Evolutionary conservation across 2,888 invertebrate species (phyloP).

Genomic region (Noctua fimbriata): DNA sequence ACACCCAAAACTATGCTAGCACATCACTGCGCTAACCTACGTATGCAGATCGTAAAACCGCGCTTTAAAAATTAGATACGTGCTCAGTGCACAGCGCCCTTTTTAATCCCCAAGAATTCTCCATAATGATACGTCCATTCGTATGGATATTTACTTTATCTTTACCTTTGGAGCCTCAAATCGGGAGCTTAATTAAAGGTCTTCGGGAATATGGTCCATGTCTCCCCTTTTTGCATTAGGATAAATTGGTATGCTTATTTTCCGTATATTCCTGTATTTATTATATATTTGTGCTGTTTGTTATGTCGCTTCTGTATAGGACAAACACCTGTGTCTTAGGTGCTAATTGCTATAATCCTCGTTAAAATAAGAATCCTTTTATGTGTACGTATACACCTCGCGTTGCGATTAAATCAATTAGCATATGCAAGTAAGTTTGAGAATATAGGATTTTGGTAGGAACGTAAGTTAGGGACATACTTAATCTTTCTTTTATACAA

Average conservation of each 20-base stretch:
- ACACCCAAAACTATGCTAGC: conserved; percentile 16
- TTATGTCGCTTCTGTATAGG: not conserved
- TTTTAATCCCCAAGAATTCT: conserved; percentile 88
- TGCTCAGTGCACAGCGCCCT: conserved; percentile 75
- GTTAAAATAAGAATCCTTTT: not conserved
- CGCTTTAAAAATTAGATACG: conserved; percentile 86
- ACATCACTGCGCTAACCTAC: conserved; percentile 75
- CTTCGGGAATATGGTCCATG: conserved; percentile 56
- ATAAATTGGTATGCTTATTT: conserved; percentile 42
- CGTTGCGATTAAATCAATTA: not conserved
- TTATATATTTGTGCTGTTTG: not conserved
- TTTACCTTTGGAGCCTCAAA: conserved; percentile 72
- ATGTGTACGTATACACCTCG: not conserved
- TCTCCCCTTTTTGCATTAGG: conserved; percentile 33
- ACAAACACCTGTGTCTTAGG: conserved; percentile 28
- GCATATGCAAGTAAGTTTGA: not conserved
- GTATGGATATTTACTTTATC: conserved; percentile 82
- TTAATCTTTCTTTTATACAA: too few species aligned
- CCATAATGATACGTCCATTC: conserved; percentile 85
- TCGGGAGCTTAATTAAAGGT: conserved; percentile 65
- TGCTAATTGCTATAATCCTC: not conserved
- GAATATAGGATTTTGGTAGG: not conserved
- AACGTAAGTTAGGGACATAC: too few species aligned
- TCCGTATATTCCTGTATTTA: conserved; percentile 22
- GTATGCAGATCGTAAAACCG: conserved; percentile 85